Evolutionary conservation across 2,797 vertebrate genomes (phyloP), one percentile per base, ranked within the genome.

Genomic region (Syngnathus rostellatus): DNA sequence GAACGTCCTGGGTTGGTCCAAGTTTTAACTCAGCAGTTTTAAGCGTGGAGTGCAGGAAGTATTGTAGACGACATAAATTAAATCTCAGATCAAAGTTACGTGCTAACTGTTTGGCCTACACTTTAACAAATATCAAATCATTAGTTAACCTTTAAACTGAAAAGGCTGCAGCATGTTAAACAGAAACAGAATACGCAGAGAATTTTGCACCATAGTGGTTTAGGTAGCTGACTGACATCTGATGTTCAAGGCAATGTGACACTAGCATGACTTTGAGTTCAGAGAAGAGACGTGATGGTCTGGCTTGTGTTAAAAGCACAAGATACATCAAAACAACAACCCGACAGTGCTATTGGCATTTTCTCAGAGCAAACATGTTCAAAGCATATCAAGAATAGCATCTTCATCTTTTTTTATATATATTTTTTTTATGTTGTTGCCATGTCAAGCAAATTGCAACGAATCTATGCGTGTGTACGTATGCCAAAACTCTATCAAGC

Each of bases 261-360:
- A 75, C 68, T 71, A 64, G 73, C 68, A 41, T 65, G 68, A 69
- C 64, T 84, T 75, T 78, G 67, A 71, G 70, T 66, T 69, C 64
- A 45, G 60, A 79, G 64, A 66, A 46, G 43, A 69, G 54, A 71
- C 19, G 51, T n/a, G 62, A 43, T 51, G 39, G 0, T 31, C 70
- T 83, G 77, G 77, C 83, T 55, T 23, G 19, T 55, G 74, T 76
- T 83, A 48, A 87, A 84, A 86, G 78, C 65, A 70, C 46, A 51
- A 19, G 55, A 48, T 23, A 76, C 77, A 79, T 74, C 65, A 71
- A 75, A 85, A 77, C 70, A 77, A 74, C 57, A 73, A 41, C 62
- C 63, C 66, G 69, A 81, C 63, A 70, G 68, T 69, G 67, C 69
- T 74, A 65, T 77, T 63, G 73, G 68, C 68, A 70, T 74, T 76